phyloP scores from a whole-genome alignment of 2,113 vertebrate species.

The Grallaria varia region DNA sequence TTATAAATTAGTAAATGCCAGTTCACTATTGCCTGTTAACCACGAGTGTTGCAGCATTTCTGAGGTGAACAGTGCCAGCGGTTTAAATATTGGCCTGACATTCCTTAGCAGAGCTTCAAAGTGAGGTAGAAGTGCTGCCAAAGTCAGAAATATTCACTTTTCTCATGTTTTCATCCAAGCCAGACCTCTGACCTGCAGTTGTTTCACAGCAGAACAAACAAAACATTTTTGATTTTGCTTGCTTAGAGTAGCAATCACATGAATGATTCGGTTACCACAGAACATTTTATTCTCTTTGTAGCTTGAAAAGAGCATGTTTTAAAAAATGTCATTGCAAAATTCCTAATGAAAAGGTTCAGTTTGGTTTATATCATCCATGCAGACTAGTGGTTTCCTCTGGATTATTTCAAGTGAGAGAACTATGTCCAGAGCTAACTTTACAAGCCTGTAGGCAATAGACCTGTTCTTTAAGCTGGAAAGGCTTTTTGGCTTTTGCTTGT shows the following conservation, averaged over 20 bases:
- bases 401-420: not conserved
- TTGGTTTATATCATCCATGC: not conserved
- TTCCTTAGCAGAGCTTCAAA: not conserved
- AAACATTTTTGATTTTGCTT: constrained; percentile 37
- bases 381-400: not conserved
- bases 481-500: not conserved
- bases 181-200: constrained; percentile 7
- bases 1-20: not conserved
- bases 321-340: not conserved
- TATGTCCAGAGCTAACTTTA: not conserved
- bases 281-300: constrained; percentile 33
- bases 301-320: not conserved
- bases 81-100: not conserved
- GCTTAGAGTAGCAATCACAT: constrained; percentile 5
- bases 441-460: not conserved
- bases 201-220: constrained; percentile 50
- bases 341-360: not conserved
- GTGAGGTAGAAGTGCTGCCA: not conserved
- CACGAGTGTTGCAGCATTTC: not conserved
- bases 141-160: not conserved
- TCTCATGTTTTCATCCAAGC: not conserved
- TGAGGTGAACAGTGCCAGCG: not conserved
- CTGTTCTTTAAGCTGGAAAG: not conserved
- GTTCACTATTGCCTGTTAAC: not conserved
- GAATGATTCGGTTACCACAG: not conserved